Conservation (phyloP, 2,888 invertebrate species). For the Xanthia togata region DNA sequence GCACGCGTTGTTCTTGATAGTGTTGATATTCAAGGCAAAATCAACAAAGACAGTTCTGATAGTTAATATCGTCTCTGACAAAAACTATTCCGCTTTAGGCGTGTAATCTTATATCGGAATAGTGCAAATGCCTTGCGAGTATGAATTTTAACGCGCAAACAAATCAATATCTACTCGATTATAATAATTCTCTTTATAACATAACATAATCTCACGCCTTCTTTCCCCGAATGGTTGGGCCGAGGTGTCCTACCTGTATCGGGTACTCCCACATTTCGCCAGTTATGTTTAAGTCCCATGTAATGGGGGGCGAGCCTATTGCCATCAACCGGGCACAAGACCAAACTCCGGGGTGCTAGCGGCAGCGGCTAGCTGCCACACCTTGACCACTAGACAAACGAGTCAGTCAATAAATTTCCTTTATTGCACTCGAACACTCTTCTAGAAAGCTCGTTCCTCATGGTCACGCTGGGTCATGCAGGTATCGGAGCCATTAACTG, state of each 20-base stretch:
- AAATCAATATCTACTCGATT: neutral
- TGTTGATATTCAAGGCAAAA: neutral
- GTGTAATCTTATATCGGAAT: neutral
- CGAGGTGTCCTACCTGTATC: no score
- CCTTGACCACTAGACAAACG: no score
- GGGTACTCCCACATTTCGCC: no score
- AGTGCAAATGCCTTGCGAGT: neutral
- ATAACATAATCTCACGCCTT: no score
- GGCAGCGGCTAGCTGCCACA: no score
- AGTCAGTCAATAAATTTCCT: no score
- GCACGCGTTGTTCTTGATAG: neutral
- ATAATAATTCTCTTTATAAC: no score
- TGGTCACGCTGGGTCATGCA: neutral
- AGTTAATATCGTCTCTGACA: neutral
- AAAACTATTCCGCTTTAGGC: neutral
- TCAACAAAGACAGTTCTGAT: neutral
- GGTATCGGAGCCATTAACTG: neutral
- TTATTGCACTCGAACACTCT: neutral
- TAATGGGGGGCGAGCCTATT: no score
- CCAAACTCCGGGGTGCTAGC: no score
- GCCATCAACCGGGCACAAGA: no score
- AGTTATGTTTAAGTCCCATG: no score
- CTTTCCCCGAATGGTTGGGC: no score
- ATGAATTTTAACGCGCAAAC: neutral
- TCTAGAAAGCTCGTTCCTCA: neutral